A percentile compares a stretch with the other conserved stretches of the same genome.
These are phyloP conservation scores for human (Homo sapiens) DNA, from an alignment of 2,113 vertebrate species.

Conservation along the genomic window GRCh38 chr3:121057501-121058000, in stretches of 20 bases:
- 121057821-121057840: background rate
- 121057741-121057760: background rate
- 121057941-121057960: background rate
- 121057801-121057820: background rate
- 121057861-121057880: no score
- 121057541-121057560: background rate
- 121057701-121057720: background rate
- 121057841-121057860: background rate
- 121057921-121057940: background rate
- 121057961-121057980: no score
- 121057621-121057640: background rate
- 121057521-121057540: background rate
- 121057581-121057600: background rate
- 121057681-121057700: background rate
- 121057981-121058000: no score
- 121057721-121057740: background rate
- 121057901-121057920: background rate
- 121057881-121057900: background rate
- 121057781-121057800: background rate
- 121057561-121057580: background rate
- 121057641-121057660: background rate
- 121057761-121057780: background rate
- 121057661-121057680: background rate
- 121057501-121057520: background rate
- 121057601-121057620: background rate